These are phyloP conservation scores for Lamellibrachia columna DNA, from an alignment of 2,888 invertebrate genomes.

Conservation along the genomic window DNA sequence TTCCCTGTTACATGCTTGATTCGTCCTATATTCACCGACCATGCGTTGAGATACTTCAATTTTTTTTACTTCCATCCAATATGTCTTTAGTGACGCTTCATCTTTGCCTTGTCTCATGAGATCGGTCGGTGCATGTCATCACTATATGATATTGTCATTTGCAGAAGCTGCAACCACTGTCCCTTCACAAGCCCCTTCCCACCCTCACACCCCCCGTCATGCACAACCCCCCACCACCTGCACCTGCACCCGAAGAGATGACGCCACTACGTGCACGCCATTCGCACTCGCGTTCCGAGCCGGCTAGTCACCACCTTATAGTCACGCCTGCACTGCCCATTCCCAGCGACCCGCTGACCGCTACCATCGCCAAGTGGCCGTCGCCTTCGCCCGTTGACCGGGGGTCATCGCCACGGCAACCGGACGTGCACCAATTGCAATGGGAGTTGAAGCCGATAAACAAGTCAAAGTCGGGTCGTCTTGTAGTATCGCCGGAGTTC, in stretches of 20 bases:
- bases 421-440: neutral
- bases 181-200: slow-evolving; percentile 3
- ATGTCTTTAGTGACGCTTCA: neutral
- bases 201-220: neutral
- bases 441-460: neutral
- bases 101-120: neutral
- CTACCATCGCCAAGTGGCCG: neutral
- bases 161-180: slow-evolving; percentile 16
- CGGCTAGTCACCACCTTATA: neutral
- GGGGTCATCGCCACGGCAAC: neutral
- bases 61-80: neutral
- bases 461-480: neutral
- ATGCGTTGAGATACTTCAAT: neutral
- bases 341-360: neutral
- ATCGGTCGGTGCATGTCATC: neutral
- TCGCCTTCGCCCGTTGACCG: neutral
- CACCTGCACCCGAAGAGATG: neutral
- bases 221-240: neutral
- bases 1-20: neutral
- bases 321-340: neutral
- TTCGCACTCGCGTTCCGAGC: neutral
- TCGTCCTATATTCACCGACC: neutral
- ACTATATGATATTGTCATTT: neutral
- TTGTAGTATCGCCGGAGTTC: no score
- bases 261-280: neutral